phyloP scores from a whole-genome alignment of 2,113 vertebrate species.

The Eupsittula cactorum region DNA sequence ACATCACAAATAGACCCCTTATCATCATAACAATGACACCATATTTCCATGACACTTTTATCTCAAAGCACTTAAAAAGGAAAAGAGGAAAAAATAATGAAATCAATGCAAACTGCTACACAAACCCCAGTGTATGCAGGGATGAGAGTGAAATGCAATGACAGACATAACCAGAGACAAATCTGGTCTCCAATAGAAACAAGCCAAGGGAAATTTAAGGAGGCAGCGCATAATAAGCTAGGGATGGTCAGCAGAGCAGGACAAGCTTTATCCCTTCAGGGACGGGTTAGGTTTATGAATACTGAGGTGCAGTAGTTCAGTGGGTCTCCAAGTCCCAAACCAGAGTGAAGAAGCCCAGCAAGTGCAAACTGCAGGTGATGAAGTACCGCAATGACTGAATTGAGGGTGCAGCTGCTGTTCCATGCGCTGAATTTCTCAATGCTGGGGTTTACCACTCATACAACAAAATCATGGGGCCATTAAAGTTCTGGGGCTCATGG shows the following conservation, averaged over 20 bases:
- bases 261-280: background rate
- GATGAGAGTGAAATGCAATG: slow-evolving; percentile 34
- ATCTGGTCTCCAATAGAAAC: slow-evolving; percentile 43
- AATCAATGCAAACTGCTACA: background rate
- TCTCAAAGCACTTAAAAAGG: background rate
- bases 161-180: slow-evolving; percentile 14
- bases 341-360: background rate
- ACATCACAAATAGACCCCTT: slow-evolving; percentile 49
- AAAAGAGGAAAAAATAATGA: background rate
- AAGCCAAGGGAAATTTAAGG: slow-evolving; percentile 54
- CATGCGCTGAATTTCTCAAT: background rate
- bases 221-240: slow-evolving; percentile 35
- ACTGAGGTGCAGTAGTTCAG: background rate
- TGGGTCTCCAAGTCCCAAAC: background rate
- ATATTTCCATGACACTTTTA: slow-evolving; percentile 20
- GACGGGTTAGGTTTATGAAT: background rate
- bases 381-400: background rate
- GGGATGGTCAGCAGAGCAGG: slow-evolving; percentile 34
- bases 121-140: background rate
- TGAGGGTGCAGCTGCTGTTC: background rate
- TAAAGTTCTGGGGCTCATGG: background rate
- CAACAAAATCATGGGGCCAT: rapidly evolving
- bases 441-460: background rate
- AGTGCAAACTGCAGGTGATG: background rate
- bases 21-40: slow-evolving; percentile 63